These are phyloP conservation scores for Zootoca vivipara DNA, from an alignment of 2,113 vertebrate species.

Conservation along the genomic window DNA sequence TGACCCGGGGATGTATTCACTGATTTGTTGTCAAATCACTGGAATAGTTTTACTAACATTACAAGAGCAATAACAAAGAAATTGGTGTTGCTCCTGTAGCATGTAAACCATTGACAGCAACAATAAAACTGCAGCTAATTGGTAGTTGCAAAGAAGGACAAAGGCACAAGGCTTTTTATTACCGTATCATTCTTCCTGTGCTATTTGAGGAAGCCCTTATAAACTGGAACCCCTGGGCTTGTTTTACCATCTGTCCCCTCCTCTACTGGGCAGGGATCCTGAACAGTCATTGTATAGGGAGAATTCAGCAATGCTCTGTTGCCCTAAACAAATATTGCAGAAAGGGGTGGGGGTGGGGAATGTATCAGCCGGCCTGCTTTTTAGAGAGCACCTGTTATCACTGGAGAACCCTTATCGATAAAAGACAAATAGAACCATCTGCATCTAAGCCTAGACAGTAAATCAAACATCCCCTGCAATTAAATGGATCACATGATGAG, in stretches of 20 bases:
- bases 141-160: constrained; percentile 55
- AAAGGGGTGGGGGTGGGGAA: neutral
- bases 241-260: constrained; percentile 70
- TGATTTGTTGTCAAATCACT: constrained; percentile 36
- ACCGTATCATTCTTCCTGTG: constrained; percentile 62
- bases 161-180: constrained; percentile 63
- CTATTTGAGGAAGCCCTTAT: constrained; percentile 70
- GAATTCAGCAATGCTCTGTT: constrained; percentile 62
- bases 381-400: constrained; percentile 65
- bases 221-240: constrained; percentile 66
- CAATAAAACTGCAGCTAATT: constrained; percentile 49
- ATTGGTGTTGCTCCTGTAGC: neutral
- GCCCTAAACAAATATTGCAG: constrained; percentile 65
- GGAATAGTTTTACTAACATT: constrained; percentile 32
- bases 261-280: constrained; percentile 65
- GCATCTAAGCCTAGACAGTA: constrained; percentile 67
- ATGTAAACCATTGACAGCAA: constrained; percentile 13
- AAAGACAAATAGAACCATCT: constrained; percentile 61
- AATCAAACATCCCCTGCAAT: constrained; percentile 63
- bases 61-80: constrained; percentile 15
- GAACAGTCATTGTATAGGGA: constrained; percentile 66
- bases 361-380: constrained; percentile 61
- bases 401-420: constrained; percentile 54
- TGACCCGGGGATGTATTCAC: constrained; percentile 22
- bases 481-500: constrained; percentile 66